A percentile compares a stretch with the other conserved stretches of the same genome.
phyloP scores from a whole-genome alignment of 2,888 invertebrate species.

The Drosophila meridionalis region DNA sequence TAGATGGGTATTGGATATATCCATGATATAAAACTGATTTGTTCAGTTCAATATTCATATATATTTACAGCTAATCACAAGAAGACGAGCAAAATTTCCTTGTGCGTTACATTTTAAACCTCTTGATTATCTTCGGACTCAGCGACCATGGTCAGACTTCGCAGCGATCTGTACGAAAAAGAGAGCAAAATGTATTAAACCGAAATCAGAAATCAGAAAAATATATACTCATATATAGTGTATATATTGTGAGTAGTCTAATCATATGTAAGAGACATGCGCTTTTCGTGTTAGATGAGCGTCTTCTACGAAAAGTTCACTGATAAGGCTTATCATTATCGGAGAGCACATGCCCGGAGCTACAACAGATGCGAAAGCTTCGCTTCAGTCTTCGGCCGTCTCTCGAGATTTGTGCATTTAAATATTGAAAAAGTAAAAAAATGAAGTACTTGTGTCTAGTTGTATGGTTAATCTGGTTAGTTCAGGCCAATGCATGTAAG shows the following conservation, averaged over 20 bases:
- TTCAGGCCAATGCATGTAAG: constrained; percentile 45
- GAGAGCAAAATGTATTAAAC: constrained; percentile 22
- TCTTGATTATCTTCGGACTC: constrained; percentile 76
- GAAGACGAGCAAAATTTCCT: constrained; percentile 61
- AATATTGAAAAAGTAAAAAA: not conserved
- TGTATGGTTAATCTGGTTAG: constrained; percentile 49
- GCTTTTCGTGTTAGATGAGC: constrained; percentile 44
- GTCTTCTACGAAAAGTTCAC: constrained; percentile 3
- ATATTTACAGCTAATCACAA: constrained; percentile 75
- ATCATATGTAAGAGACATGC: constrained; percentile 29
- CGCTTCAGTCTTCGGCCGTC: constrained; percentile 40
- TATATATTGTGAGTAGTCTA: constrained; percentile 17
- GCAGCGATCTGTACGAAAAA: constrained; percentile 80
- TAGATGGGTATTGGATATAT: constrained; percentile 29
- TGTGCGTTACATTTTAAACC: constrained; percentile 61
- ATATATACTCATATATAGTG: not conserved
- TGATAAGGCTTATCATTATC: constrained; percentile 48
- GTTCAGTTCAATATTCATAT: constrained; percentile 22
- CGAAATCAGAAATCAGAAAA: not conserved
- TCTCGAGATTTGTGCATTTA: constrained; percentile 24
- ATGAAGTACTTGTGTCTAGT: constrained; percentile 56
- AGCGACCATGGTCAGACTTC: constrained; percentile 84
- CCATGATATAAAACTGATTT: constrained; percentile 16
- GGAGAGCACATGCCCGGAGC: constrained; percentile 11
- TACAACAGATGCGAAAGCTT: constrained; percentile 4